Conservation (phyloP, 2,797 vertebrate genomes). For the Enteromius radiatus region DNA sequence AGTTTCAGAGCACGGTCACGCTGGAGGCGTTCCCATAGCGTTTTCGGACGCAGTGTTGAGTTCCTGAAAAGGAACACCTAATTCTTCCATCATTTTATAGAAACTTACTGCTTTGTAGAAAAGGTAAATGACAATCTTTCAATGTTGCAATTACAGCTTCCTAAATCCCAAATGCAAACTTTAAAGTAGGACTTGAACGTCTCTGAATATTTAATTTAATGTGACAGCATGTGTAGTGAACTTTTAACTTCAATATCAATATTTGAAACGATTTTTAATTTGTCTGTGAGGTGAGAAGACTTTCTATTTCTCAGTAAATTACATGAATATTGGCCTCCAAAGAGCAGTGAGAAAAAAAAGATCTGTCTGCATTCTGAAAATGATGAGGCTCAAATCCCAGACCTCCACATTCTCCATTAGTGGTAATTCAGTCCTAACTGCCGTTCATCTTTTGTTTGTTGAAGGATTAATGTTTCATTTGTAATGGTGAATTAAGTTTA, state of each 20-base stretch:
- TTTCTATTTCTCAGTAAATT: background rate
- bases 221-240: background rate
- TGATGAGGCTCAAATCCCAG: conserved; percentile 35
- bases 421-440: conserved; percentile 42
- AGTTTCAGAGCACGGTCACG: no score
- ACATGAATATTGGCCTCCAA: background rate
- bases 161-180: background rate
- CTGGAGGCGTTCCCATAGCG: no score
- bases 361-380: conserved; percentile 25
- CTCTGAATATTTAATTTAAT: background rate
- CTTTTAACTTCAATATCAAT: background rate
- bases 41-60: no score
- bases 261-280: background rate
- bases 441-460: conserved; percentile 40
- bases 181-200: background rate
- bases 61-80: background rate
- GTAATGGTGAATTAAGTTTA: conserved; percentile 34
- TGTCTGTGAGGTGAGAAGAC: background rate
- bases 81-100: background rate
- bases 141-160: background rate
- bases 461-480: conserved; percentile 39
- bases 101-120: background rate
- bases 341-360: conserved; percentile 4
- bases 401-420: conserved; percentile 37
- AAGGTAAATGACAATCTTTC: background rate